Conservation (phyloP, 2,888 invertebrate genomes). For the Resseliella maxima region DNA sequence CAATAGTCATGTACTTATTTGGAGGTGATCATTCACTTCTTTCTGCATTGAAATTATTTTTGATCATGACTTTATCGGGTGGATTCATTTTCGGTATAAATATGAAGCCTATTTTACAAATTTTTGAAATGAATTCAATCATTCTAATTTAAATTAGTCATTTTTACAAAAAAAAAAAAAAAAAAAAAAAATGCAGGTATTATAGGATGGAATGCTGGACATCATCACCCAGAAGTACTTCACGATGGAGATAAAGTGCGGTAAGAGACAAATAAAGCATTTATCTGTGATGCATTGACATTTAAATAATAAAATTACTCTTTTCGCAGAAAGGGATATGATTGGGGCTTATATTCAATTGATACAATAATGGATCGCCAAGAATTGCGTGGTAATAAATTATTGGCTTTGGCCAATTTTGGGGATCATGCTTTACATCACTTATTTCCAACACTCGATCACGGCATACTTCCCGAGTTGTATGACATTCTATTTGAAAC, state of each 20-base stretch:
- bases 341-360: conserved; percentile 83
- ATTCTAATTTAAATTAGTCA: no score
- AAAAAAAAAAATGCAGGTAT: conserved; percentile 62
- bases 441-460: conserved; percentile 83
- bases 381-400: conserved; percentile 75
- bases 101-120: no score
- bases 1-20: conserved; percentile 67
- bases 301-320: neutral
- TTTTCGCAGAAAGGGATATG: conserved; percentile 67
- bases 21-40: conserved; percentile 62
- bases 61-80: conserved; percentile 69
- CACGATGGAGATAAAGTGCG: conserved; percentile 80
- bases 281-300: neutral
- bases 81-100: conserved; percentile 71
- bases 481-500: conserved; percentile 70
- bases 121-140: no score
- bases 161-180: no score
- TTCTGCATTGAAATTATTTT: conserved; percentile 68
- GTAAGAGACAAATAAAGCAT: conserved; percentile 65
- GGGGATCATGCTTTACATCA: conserved; percentile 85
- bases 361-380: conserved; percentile 79
- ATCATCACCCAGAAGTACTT: conserved; percentile 82
- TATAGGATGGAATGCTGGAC: conserved; percentile 79
- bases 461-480: conserved; percentile 75
- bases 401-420: conserved; percentile 77